A percentile compares a stretch with the other conserved stretches of the same genome.
Conservation (phyloP, 2,797 vertebrate genomes). For the Eptatretus atami region DNA sequence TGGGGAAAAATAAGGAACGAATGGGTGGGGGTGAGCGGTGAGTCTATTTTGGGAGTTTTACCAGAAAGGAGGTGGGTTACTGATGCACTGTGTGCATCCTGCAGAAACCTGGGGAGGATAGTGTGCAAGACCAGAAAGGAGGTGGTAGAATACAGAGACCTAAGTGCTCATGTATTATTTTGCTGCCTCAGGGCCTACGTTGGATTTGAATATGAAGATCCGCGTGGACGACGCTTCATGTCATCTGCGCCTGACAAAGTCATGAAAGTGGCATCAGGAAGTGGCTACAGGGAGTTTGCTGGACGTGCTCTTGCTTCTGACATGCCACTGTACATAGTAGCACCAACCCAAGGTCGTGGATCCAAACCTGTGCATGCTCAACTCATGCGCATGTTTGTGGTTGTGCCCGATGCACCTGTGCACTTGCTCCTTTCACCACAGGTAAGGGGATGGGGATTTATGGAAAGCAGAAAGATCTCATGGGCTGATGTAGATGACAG, state of each 20-base stretch:
- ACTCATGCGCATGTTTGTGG: slow-evolving; percentile 53
- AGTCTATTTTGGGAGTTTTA: no score
- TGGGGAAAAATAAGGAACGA: no score
- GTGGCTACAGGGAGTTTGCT: slow-evolving; percentile 63
- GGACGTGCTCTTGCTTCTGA: slow-evolving; percentile 58
- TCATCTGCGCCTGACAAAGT: slow-evolving; percentile 79
- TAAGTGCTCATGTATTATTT: no score
- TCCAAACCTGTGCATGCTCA: slow-evolving; percentile 72
- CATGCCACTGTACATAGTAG: slow-evolving; percentile 78
- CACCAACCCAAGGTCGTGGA: slow-evolving; percentile 56
- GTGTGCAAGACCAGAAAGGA: no score
- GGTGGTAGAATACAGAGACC: no score
- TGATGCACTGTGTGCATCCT: no score
- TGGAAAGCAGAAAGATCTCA: no score
- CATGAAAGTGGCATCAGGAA: slow-evolving; percentile 56
- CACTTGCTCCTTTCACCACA: slow-evolving; percentile 60
- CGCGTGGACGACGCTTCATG: slow-evolving; percentile 62
- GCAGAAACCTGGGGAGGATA: no score
- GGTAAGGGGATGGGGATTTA: slow-evolving; percentile 20
- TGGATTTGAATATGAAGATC: slow-evolving; percentile 80
- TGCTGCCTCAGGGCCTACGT: slow-evolving; percentile 43
- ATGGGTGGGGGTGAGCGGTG: no score
- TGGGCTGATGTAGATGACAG: no score
- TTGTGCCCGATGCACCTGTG: slow-evolving; percentile 63
- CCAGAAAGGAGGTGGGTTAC: no score